Percentiles rank a stretch among this genome's conserved stretches.
Evolutionary conservation across 2,113 vertebrate species (phyloP).

Genomic region (Tachycineta bicolor): DNA sequence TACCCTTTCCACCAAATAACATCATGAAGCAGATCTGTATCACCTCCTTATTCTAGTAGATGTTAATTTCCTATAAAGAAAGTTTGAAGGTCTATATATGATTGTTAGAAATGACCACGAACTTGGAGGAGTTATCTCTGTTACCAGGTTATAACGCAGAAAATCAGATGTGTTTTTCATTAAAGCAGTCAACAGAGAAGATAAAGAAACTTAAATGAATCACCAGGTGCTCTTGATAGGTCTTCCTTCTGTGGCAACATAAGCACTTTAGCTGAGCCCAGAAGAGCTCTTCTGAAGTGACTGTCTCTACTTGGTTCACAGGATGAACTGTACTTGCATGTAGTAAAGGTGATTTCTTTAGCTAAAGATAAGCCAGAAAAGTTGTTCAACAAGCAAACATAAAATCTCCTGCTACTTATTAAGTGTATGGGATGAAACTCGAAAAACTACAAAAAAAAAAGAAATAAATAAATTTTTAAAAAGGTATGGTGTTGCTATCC

Average conservation of each 20-base stretch:
- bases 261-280: background rate
- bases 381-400: background rate
- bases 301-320: background rate
- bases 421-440: background rate
- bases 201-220: background rate
- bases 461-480: fast-evolving
- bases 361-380: background rate
- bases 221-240: background rate
- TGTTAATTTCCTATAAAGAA: background rate
- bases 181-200: background rate
- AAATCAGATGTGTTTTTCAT: background rate
- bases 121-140: background rate
- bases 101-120: background rate
- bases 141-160: background rate
- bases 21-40: background rate
- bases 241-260: background rate
- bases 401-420: background rate
- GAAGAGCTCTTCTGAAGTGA: background rate
- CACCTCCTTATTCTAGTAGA: background rate
- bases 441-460: background rate
- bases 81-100: background rate
- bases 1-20: background rate
- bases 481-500: background rate
- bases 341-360: background rate
- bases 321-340: background rate